Base-by-base conservation (phyloP, 2,113 vertebrate species). In the Dolichotis patagonum region DNA sequence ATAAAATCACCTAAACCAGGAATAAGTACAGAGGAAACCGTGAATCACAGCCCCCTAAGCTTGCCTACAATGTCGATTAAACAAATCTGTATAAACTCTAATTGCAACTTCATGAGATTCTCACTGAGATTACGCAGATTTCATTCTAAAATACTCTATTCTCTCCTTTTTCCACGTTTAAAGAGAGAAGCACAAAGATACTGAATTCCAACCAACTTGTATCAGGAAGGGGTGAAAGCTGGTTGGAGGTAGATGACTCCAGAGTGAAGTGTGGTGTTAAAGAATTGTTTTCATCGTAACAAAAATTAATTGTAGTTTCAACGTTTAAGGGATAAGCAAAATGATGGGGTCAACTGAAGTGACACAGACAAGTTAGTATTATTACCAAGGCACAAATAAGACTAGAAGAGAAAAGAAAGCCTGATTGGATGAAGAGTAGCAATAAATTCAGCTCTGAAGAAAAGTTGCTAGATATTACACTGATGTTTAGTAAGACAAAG, bases 261-360 rank as follows among this genome's bases (percentile, higher is more conserved):
- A 35, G 30, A 0, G 12, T 17, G 16, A 80, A 6, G 17, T 95
- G 91, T 93, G 13, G 7, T 56, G 6, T 77, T n/a, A 77, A 80
- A 54, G 14, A 52, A 41, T 73, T 87, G 24, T 73, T 96, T 89
- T 92, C n/a, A 86, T 0, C 46, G 46, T 87, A 30, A 52, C 73
- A 46, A 7, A 7, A 87, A 90, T 69, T 60, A 81, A 81, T 6
- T 88, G 11, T 71, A 95, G 88, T 56, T 81, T 17, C 4, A 73
- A 93, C 91, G 88, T 86, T 52, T 81, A 88, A 94, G 49, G 12
- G 20, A 52, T 69, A 84, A 90, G 41, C 8, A 88, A 92, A 75
- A 69, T 69, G 8, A 38, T 84, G 7, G 30, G 4, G 1, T 20
- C 26, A 93, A 82, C 75, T 22, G 94, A 88, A 58, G 14, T 62